phyloP scores from a whole-genome alignment of 2,797 vertebrate species.

The Bovichtus variegatus region DNA sequence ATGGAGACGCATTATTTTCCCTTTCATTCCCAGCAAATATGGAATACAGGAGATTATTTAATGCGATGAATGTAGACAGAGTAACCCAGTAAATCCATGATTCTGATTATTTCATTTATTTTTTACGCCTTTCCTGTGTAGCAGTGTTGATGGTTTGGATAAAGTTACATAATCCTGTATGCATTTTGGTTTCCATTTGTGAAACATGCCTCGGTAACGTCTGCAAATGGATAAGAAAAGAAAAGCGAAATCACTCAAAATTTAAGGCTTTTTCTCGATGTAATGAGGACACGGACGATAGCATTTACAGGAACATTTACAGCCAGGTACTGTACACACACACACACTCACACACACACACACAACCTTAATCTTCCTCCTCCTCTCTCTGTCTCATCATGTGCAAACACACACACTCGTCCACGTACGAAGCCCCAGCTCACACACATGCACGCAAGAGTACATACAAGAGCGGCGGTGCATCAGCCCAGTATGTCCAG shows the following conservation, averaged over 20 bases:
- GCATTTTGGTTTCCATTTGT: constrained; percentile 65
- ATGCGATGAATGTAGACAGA: constrained; percentile 78
- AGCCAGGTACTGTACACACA: constrained; percentile 72
- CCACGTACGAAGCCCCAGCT: constrained; percentile 34
- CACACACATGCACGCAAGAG: constrained; percentile 46
- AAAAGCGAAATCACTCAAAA: constrained; percentile 73
- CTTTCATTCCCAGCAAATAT: constrained; percentile 90
- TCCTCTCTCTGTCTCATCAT: constrained; percentile 15
- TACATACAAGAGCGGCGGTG: constrained; percentile 48
- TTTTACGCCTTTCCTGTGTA: constrained; percentile 21
- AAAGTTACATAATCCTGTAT: constrained; percentile 43
- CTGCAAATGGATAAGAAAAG: constrained; percentile 62
- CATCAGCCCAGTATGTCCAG: constrained; percentile 98
- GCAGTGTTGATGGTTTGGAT: constrained; percentile 29
- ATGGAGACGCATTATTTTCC: constrained; percentile 73
- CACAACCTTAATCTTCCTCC: not conserved
- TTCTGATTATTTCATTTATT: constrained; percentile 24
- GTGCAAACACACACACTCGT: constrained; percentile 49
- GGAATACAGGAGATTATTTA: constrained; percentile 88
- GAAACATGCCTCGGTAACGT: constrained; percentile 57
- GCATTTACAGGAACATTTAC: constrained; percentile 84
- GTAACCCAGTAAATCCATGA: constrained; percentile 9
- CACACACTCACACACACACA: not conserved
- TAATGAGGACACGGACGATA: constrained; percentile 89
- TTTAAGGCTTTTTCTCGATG: constrained; percentile 96